Evolutionary conservation across 2,113 vertebrate genomes (phyloP).

Genomic region (Ardeotis arabs): DNA sequence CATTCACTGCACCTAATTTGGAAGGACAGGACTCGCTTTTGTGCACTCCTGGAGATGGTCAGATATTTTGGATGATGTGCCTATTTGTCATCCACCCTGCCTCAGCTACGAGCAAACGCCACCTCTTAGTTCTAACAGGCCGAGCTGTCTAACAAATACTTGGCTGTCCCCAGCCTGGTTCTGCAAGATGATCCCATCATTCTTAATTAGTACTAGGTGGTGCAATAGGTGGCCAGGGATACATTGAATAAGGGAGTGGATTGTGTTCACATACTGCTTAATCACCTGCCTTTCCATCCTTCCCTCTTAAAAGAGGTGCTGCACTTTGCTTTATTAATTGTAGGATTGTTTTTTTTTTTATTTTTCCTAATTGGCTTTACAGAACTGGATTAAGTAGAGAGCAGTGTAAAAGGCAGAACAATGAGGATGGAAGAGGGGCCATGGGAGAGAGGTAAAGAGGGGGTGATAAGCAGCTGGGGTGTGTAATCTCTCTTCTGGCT

Average conservation of each 20-base stretch:
- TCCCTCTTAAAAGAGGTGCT: not conserved
- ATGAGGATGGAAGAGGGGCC: not conserved
- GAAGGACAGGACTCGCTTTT: not conserved
- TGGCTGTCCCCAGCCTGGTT: not conserved
- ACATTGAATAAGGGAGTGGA: not conserved
- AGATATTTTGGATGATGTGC: not conserved
- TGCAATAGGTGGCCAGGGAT: not conserved
- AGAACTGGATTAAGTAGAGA: not conserved
- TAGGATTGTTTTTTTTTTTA: not conserved
- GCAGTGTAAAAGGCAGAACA: not conserved
- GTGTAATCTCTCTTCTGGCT: not conserved
- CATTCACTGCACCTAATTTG: not conserved
- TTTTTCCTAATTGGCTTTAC: not conserved
- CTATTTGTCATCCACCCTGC: not conserved
- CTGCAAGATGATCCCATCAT: not conserved
- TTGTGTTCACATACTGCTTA: not conserved
- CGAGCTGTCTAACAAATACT: not conserved
- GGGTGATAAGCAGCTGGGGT: not conserved
- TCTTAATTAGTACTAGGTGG: not conserved
- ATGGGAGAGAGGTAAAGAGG: not conserved
- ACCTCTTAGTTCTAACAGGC: not conserved
- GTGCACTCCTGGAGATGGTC: not conserved
- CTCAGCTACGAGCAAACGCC: not conserved
- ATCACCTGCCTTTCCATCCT: not conserved
- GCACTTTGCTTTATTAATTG: not conserved